These are phyloP conservation scores for Prunella strophiata DNA, from an alignment of 2,797 vertebrate genomes.

Conservation along the genomic window DNA sequence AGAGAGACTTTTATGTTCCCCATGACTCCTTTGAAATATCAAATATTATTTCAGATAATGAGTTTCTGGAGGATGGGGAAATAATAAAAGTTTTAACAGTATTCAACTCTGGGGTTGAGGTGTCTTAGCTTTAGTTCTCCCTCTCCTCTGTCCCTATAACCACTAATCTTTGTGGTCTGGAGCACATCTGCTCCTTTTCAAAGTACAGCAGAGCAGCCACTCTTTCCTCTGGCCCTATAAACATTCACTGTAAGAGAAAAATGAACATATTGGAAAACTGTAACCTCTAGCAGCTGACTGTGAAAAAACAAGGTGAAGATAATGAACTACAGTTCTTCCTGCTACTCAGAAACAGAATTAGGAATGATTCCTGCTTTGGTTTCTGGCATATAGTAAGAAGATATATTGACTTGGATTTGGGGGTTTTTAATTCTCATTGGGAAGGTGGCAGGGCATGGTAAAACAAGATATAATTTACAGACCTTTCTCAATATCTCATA, in stretches of 20 bases:
- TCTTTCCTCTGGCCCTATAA: not conserved
- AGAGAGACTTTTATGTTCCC: not conserved
- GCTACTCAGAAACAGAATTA: not conserved
- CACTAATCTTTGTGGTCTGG: not conserved
- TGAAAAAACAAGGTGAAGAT: not conserved
- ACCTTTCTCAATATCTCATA: not conserved
- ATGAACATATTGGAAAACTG: not conserved
- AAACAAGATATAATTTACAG: not conserved
- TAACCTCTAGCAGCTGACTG: not conserved
- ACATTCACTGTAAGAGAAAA: not conserved
- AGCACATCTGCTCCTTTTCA: not conserved
- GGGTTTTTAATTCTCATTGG: not conserved
- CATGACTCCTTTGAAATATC: not conserved
- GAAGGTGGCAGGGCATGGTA: not conserved
- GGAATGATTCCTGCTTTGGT: not conserved
- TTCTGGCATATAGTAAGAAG: not conserved
- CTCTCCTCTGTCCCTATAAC: not conserved
- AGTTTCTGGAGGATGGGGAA: not conserved
- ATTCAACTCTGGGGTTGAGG: not conserved
- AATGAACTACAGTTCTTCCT: not conserved
- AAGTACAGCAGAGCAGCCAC: not conserved
- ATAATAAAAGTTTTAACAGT: not conserved
- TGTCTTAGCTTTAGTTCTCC: not conserved
- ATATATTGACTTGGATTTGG: not conserved
- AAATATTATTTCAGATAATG: not conserved